Conservation (phyloP, 2,797 vertebrate species). For the Halcyon leucocephala region DNA sequence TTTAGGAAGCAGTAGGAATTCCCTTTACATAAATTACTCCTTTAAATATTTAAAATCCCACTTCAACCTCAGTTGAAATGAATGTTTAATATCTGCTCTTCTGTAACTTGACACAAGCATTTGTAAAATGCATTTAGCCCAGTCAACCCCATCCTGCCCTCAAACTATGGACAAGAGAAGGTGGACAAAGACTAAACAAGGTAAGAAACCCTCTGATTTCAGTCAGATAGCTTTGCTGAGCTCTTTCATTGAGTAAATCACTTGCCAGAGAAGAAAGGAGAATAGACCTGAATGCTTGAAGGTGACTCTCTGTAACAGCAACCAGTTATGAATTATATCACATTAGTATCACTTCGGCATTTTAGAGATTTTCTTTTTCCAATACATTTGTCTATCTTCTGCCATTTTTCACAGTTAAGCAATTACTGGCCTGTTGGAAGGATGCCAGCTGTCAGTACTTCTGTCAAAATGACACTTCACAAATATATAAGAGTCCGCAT, state of each 20-base stretch:
- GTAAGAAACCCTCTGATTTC: neutral
- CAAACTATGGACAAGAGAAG: neutral
- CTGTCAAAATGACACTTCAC: conserved; percentile 44
- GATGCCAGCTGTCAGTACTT: conserved; percentile 21
- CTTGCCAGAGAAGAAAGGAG: neutral
- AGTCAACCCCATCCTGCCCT: neutral
- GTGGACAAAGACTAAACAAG: neutral
- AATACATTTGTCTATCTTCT: conserved; percentile 23
- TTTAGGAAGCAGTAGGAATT: conserved; percentile 37
- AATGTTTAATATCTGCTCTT: conserved; percentile 60
- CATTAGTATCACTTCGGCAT: conserved; percentile 49
- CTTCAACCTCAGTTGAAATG: conserved; percentile 50
- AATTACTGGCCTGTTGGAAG: conserved; percentile 45
- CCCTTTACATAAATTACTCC: conserved; percentile 45
- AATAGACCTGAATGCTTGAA: neutral
- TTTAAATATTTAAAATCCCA: conserved; percentile 61
- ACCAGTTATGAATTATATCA: conserved; percentile 42
- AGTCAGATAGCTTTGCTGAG: neutral
- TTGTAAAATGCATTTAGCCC: conserved; percentile 14
- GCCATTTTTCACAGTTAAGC: conserved; percentile 57
- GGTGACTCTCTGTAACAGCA: conserved; percentile 36
- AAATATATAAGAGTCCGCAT: neutral
- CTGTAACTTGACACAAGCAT: conserved; percentile 25
- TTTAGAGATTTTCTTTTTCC: conserved; percentile 36
- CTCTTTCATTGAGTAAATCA: neutral